Base-by-base conservation (phyloP, 2,888 invertebrate genomes). In the Drosophila rellima region DNA sequence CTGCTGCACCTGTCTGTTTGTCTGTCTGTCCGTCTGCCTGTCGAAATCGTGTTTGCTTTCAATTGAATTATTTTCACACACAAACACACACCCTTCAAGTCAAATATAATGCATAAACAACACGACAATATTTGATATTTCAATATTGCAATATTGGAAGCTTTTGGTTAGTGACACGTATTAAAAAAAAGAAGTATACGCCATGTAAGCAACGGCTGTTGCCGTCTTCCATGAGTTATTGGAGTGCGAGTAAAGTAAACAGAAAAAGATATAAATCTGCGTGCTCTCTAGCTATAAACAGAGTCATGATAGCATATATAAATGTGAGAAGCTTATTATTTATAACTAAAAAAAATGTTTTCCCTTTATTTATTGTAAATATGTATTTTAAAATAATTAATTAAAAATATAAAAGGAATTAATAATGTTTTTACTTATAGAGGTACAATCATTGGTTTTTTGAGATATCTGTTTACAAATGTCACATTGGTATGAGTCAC, bases 121-220 rank as follows among this genome's bases (percentile, higher is more conserved):
- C 62, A 79, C 63, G 68, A 70, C 68, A 76, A 56, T 57, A 57
- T 73, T 78, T 80, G 78, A 78, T 80, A 78, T 78, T 82, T 72
- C 64, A 70, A 76, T 74, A 67, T 64, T 64, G 47, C 60, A 50
- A 74, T 60, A 72, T 74, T 72, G 70, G 29, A 68, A 66, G 44
- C 33, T 63, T 71, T 15, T 20, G 48, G 56, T 59, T 51, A 40
- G 33, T 77, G 82, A 82, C 86, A 72, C 56, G 61, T 83, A 80
- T 82, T 78, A 60, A 76, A 82, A 35, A 31, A 42, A 17, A 35
- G 10, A 55, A 63, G 26, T 51, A 55, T 31, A 42, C 44, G 42
- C 45, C 31, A 20, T 47, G 37, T 29, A 35, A 45, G 15, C 33
- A n/a, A 56, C 54, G 40, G 42, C 59, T 55, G 62, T 62, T 50